Percentiles rank a stretch among this genome's conserved stretches.
These are phyloP conservation scores for Heterodera filipjevi DNA, from an alignment of 2,888 invertebrate species.

Conservation along the genomic window DNA sequence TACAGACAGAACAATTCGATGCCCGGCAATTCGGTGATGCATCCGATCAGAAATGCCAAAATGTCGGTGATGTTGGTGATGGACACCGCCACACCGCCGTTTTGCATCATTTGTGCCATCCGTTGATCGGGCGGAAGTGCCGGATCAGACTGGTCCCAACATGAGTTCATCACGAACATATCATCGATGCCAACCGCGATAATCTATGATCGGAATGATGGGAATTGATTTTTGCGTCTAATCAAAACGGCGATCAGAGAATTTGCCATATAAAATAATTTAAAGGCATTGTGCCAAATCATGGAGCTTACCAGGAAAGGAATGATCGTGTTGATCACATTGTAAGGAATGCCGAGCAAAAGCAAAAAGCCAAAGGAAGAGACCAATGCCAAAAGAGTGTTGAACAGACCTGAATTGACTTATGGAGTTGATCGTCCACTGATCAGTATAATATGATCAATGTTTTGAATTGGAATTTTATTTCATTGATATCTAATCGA, in stretches of 20 bases:
- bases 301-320: conserved; percentile 90
- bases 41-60: conserved; percentile 87
- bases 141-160: conserved; percentile 76
- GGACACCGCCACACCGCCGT: conserved; percentile 79
- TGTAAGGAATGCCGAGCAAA: conserved; percentile 86
- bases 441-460: too few species aligned
- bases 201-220: conserved; percentile 53
- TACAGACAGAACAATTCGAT: conserved; percentile 92
- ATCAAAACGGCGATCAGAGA: too few species aligned
- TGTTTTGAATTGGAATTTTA: too few species aligned
- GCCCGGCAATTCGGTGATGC: conserved; percentile 88
- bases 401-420: conserved; percentile 87
- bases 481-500: too few species aligned
- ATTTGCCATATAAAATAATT: too few species aligned
- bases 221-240: not conserved
- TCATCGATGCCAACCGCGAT: conserved; percentile 92
- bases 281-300: too few species aligned
- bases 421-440: not conserved
- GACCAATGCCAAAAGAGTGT: conserved; percentile 85
- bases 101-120: conserved; percentile 55
- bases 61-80: conserved; percentile 88
- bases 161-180: conserved; percentile 91
- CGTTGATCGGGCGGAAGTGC: conserved; percentile 46
- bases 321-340: conserved; percentile 89
- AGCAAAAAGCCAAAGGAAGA: conserved; percentile 88